These are phyloP conservation scores for Corythaeola cristata DNA, from an alignment of 2,113 vertebrate genomes.

Conservation along the genomic window DNA sequence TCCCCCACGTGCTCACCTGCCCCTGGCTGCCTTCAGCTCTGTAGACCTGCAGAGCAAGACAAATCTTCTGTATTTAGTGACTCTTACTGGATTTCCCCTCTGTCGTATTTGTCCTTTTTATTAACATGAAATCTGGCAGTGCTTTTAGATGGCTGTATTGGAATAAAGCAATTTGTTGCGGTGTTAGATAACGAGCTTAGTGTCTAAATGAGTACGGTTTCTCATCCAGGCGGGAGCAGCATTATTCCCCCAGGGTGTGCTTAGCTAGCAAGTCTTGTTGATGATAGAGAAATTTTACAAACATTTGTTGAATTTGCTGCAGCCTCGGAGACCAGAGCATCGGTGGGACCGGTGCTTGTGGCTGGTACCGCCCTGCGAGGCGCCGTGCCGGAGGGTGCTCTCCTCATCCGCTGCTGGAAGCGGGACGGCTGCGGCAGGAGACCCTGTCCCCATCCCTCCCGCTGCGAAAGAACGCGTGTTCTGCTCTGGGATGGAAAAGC, in stretches of 20 bases:
- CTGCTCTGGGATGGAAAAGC: not conserved
- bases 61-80: not conserved
- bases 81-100: not conserved
- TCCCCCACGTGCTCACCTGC: fast-evolving
- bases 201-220: not conserved
- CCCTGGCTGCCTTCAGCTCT: not conserved
- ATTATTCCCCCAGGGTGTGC: not conserved
- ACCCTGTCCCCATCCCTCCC: not conserved
- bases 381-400: fast-evolving
- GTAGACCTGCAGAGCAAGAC: not conserved
- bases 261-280: not conserved
- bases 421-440: no score
- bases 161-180: not conserved
- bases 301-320: not conserved
- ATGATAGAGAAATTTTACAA: not conserved
- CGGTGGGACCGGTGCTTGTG: not conserved
- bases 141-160: not conserved
- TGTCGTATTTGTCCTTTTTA: fast-evolving
- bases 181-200: not conserved
- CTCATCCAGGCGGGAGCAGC: not conserved
- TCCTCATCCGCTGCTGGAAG: not conserved
- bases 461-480: not conserved
- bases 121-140: not conserved
- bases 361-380: not conserved
- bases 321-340: no score